A percentile compares a stretch with the other conserved stretches of the same genome.
Evolutionary conservation across 2,113 vertebrate genomes (phyloP).

Genomic region (Agapornis roseicollis): DNA sequence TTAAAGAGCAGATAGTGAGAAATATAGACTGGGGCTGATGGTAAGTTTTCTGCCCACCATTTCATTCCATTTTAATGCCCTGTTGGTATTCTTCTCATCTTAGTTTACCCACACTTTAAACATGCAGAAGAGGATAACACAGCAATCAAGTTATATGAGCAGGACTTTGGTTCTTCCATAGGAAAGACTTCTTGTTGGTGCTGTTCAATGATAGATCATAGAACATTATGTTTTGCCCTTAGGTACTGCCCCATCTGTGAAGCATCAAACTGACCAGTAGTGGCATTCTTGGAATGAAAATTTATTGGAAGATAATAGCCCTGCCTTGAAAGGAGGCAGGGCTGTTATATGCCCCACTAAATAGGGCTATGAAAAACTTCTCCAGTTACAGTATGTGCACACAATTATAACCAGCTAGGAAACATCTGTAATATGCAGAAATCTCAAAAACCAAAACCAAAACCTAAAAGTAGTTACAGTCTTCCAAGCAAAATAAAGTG

Average conservation of each 20-base stretch:
- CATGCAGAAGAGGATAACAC: neutral
- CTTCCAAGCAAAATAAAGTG: neutral
- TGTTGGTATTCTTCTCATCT: fast-evolving
- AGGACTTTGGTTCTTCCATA: neutral
- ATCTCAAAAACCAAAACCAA: neutral
- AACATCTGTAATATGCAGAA: neutral
- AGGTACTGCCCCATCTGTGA: neutral
- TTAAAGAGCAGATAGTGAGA: neutral
- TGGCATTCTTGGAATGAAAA: neutral
- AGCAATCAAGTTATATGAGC: neutral
- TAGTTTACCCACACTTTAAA: neutral
- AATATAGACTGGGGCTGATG: neutral
- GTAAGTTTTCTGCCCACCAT: neutral
- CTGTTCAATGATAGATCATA: neutral
- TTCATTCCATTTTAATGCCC: neutral
- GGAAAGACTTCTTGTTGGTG: neutral
- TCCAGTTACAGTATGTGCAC: neutral
- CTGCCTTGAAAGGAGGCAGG: neutral
- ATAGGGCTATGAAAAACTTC: neutral
- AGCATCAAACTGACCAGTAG: neutral
- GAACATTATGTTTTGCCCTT: neutral
- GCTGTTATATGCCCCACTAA: neutral
- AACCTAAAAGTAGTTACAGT: neutral
- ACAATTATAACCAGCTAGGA: neutral
- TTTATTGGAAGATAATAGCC: neutral